Evolutionary conservation across 2,113 vertebrate genomes (phyloP), one percentile per base, ranked within the genome.

Genomic region (Garra rufa): DNA sequence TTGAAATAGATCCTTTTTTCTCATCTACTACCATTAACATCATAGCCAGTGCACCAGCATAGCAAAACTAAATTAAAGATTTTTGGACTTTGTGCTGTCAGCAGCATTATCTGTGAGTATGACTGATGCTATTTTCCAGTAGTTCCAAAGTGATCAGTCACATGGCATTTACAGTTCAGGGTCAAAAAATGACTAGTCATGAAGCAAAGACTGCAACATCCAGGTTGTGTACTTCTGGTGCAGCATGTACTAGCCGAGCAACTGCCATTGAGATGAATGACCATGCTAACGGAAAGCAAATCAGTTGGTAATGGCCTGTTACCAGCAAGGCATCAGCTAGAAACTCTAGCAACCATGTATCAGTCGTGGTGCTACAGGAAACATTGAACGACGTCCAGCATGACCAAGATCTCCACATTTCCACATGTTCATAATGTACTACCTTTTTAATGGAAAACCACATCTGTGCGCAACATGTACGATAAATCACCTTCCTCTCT

Each of bases 381-480:
- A 59, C 6, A 5, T 21, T n/a, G 5, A 76, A 52, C 5, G 2
- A 76, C 10, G 41, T 46, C 41, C 14, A 48, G 26, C 61, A 48
- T 14, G 11, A 43, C 13, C 52, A 57, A 61, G 26, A 46, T 48
- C 15, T 28, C 15, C 2, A 50, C 43, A 81, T 50, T 65, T 81
- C 61, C 65, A 71, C 63, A 70, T 82, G 63, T 70, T 70, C 30
- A 9, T 46, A 19, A 17, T 38, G 46, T 41, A 70, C 28, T 70
- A 9, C 55, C 59, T 46, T 59, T 85, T 79, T 75, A 80, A 83
- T 52, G 67, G 83, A 67, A 80, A 85, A 52, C 43, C 55, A 28
- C 75, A 52, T 76, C 67, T 85, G 87, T 90, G 78, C 86, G 90
- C 82, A 85, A 11, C 85, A 87, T 87, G 81, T 70, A 70, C 70